These are phyloP conservation scores for Stenichneumon culpator DNA, from an alignment of 2,888 invertebrate species.

Conservation along the genomic window DNA sequence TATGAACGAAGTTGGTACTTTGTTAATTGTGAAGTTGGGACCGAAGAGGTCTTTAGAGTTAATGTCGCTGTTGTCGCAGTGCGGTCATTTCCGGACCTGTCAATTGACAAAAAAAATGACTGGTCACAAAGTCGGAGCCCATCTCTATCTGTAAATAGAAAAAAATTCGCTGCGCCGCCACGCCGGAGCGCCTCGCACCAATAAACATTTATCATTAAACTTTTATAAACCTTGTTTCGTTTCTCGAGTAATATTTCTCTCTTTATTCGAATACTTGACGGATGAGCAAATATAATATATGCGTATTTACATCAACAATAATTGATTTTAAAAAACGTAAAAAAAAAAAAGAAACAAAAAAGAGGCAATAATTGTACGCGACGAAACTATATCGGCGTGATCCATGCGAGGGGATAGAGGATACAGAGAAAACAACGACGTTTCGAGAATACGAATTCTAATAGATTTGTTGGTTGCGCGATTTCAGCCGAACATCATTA, in stretches of 20 bases:
- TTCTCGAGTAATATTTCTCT: constrained; percentile 30
- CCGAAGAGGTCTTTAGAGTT: too few species aligned
- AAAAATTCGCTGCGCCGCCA: constrained; percentile 22
- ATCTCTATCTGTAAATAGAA: constrained; percentile 51
- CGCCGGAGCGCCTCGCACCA: constrained; percentile 54
- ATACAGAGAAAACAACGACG: not conserved
- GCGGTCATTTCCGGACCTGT: too few species aligned
- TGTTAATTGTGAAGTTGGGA: too few species aligned
- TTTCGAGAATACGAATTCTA: constrained; percentile 16
- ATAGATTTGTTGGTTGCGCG: constrained; percentile 20
- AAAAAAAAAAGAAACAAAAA: constrained; percentile 31
- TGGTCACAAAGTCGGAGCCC: too few species aligned
- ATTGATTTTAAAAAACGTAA: constrained; percentile 29
- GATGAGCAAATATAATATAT: constrained; percentile 63
- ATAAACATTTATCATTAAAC: constrained; percentile 25
- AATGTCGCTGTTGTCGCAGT: too few species aligned
- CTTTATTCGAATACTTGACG: constrained; percentile 52
- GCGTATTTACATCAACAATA: constrained; percentile 68
- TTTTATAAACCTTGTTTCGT: constrained; percentile 3
- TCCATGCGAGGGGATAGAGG: not conserved
- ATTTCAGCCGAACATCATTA: not conserved
- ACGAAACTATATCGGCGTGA: constrained; percentile 15
- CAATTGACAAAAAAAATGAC: too few species aligned
- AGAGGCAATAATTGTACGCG: constrained; percentile 45
- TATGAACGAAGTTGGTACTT: too few species aligned